phyloP scores from a whole-genome alignment of 2,113 vertebrate species.

The Edolisoma coerulescens region DNA sequence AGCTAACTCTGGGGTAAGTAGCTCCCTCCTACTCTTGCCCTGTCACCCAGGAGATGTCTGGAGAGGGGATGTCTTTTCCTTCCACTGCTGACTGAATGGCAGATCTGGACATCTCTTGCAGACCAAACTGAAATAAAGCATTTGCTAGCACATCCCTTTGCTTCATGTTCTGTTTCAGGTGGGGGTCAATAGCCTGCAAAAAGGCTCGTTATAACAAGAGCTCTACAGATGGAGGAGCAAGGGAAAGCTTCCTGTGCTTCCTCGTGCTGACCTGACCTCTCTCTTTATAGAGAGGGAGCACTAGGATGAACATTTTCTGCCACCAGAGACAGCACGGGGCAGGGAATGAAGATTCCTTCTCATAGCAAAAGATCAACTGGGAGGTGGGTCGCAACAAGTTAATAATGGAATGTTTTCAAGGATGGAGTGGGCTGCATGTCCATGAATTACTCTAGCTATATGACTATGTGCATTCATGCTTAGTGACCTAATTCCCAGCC shows the following conservation, averaged over 20 bases:
- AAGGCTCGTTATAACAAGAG: no score
- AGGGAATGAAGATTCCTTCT: neutral
- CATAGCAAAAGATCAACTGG: neutral
- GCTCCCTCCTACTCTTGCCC: neutral
- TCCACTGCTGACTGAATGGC: neutral
- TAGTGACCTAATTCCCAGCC: neutral
- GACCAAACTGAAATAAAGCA: neutral
- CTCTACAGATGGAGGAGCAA: neutral
- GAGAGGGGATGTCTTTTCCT: neutral
- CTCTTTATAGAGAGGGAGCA: neutral
- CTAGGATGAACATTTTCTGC: neutral
- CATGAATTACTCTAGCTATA: neutral
- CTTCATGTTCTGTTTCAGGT: neutral
- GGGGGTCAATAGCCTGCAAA: neutral
- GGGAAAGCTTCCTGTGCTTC: neutral
- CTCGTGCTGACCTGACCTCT: neutral
- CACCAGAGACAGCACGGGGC: accelerated
- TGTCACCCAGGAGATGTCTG: neutral
- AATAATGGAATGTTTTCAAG: neutral
- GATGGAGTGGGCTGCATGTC: neutral
- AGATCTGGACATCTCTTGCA: neutral
- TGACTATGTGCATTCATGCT: neutral
- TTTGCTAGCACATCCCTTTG: neutral
- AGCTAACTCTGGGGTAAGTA: neutral
- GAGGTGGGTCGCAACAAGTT: neutral